Evolutionary conservation across 2,113 vertebrate species (phyloP), one percentile per base, ranked within the genome.

Genomic region (Nettapus auritus): DNA sequence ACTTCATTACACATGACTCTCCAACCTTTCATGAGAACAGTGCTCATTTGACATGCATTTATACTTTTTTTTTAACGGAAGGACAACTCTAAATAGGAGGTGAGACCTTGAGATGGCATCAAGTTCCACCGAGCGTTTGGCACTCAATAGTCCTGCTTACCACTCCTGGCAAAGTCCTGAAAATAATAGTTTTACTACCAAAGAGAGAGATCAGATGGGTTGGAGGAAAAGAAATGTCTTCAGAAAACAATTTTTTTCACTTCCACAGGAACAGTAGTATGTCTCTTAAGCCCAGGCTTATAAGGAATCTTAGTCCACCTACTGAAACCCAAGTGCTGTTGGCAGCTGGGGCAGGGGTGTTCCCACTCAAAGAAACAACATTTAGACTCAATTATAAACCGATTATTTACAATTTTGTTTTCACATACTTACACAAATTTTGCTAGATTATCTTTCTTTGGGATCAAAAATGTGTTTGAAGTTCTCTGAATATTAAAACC

Each of bases 91-190:
- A 52, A 85, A 33, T 6, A 63, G 53, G 25, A 89, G 33, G 59
- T 31, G 18, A 86, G 56, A 84, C 56, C 46, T 40, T 50, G 33
- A 28, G 36, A 86, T 23, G 8, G 26, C 14, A 31, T 46, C 2
- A 83, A 74, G 18, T 29, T 74, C 28, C 71, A 77, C 19, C 9
- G 18, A 69, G 10, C n/a, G 34, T 63, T 52, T 83, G 28, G 20
- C 0, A 0, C 13, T 33, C 40, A 78, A 29, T 20, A 75, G 3
- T n/a, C 44, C 53, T 68, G 52, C 64, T 50, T 2, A 2, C 16
- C 5, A 3, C 5, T 84, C 23, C 42, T 23, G 22, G 29, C 12
- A 56, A 6, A 88, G 38, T 9, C 60, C 9, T 0, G 0, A 52
- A 86, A 81, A 33, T 42, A 60, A 7, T 28, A 46, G 33, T 25